Conservation (phyloP, 2,888 invertebrate genomes). For the Nasonia oneida region DNA sequence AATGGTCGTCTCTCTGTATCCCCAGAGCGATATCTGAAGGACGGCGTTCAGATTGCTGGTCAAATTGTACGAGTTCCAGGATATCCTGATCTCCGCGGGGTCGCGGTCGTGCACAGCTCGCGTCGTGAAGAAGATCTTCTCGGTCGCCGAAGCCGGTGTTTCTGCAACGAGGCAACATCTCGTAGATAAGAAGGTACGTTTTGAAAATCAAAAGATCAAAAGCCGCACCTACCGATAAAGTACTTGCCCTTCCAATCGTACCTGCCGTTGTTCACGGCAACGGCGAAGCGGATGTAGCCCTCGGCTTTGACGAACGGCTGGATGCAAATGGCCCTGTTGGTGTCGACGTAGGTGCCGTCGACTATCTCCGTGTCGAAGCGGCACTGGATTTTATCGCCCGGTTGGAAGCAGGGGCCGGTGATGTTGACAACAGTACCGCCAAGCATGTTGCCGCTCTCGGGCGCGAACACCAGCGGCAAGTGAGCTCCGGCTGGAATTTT, state of each 20-base stretch:
- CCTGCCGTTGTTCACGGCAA: conserved; percentile 87
- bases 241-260: conserved; percentile 95
- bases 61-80: conserved; percentile 92
- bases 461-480: conserved; percentile 92
- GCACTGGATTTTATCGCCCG: conserved; percentile 88
- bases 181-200: too few species aligned
- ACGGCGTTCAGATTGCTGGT: conserved; percentile 89
- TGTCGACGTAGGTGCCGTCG: conserved; percentile 87
- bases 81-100: conserved; percentile 88
- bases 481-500: conserved; percentile 86
- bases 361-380: conserved; percentile 92
- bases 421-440: conserved; percentile 98
- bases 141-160: conserved; percentile 92
- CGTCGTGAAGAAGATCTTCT: conserved; percentile 90
- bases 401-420: conserved; percentile 95
- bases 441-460: conserved; percentile 98
- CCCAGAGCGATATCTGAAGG: conserved; percentile 92
- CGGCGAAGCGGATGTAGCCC: conserved; percentile 92
- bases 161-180: conserved; percentile 80
- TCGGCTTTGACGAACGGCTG: conserved; percentile 93
- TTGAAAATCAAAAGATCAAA: not conserved
- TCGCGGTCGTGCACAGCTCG: conserved; percentile 86
- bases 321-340: conserved; percentile 92
- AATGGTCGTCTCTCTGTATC: conserved; percentile 92
- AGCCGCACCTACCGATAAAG: conserved; percentile 88